Conservation (phyloP, 1,140 invertebrate genomes). For the Neotoxoptera formosana region DNA sequence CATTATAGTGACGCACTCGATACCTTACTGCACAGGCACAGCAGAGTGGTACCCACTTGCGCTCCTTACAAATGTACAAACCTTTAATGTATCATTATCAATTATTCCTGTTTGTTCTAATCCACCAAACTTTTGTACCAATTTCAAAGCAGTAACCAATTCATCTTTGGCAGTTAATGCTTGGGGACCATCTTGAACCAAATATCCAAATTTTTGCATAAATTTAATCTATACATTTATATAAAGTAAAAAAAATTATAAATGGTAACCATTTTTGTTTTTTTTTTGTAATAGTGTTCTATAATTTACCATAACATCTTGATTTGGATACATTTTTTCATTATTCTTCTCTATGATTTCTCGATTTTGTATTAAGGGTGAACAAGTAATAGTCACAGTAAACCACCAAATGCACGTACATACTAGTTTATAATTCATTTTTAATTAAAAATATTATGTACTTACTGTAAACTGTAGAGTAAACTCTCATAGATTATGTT, state of each 20-base stretch:
- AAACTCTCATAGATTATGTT: neutral
- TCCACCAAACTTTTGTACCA: conserved; percentile 74
- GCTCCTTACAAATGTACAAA: conserved; percentile 59
- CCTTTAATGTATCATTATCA: conserved; percentile 69
- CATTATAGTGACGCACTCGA: too few species aligned
- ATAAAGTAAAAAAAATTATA: neutral
- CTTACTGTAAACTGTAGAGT: neutral
- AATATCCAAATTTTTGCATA: conserved; percentile 72
- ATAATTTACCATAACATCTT: conserved; percentile 31
- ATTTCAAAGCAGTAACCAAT: conserved; percentile 69
- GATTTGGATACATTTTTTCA: neutral
- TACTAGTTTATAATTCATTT: neutral
- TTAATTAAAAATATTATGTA: neutral
- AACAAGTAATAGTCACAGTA: neutral
- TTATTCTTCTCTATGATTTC: neutral
- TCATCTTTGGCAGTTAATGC: conserved; percentile 69
- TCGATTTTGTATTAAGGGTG: neutral
- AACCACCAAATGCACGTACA: neutral
- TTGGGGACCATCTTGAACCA: conserved; percentile 65
- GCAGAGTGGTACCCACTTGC: too few species aligned
- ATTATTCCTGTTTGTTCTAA: conserved; percentile 71
- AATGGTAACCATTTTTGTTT: neutral
- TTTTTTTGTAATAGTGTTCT: neutral
- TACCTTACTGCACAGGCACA: too few species aligned
- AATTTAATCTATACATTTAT: conserved; percentile 67